Base-by-base conservation (phyloP, 2,797 vertebrate genomes). In the Sus cebifrons region DNA sequence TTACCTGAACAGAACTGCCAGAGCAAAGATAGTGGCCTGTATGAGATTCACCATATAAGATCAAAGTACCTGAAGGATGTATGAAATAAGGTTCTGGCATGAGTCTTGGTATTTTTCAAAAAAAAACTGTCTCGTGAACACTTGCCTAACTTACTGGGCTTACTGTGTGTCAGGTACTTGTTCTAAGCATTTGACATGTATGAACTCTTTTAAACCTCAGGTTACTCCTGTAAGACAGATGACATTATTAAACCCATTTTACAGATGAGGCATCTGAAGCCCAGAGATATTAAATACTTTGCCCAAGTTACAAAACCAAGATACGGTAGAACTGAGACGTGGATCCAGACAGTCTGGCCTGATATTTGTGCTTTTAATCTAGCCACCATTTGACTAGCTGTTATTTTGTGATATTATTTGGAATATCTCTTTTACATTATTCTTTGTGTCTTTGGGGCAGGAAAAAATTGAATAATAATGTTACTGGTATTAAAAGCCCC, bases 381-480 rank as follows among this genome's bases (percentile, higher is more conserved):
- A 2, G 25, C 5, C 11, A 2, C 16, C 21, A n/a, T 62, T 16
- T 32, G 17, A 82, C 20, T 52, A 1, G 29, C 77, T 78, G 18
- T 54, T 91, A 8, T 58, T 93, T 89, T 64, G 49, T 75, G 54
- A 52, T 84, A 10, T 40, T 58, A 70, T 52, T 79, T 74, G 52
- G 25, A 10, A 89, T 79, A 89, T 70, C 74, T 36, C 18, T 52
- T 95, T 93, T 62, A 74, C n/a, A n/a, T 78, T 81, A 67, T 25
- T 65, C 49, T 82, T 94, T 56, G 5, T 78, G 70, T 60, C 65
- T 91, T 78, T 71, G 64, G 15, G 27, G 14, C 9, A 74, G 85
- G 20, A 68, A 79, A 73, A 32, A 56, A 87, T 18, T 71, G 11
- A 95, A 68, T 74, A 74, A 75, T 60, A 32, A 40, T 71, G 0